These are phyloP conservation scores for Thaleichthys pacificus DNA, from an alignment of 2,797 vertebrate genomes.

Conservation along the genomic window DNA sequence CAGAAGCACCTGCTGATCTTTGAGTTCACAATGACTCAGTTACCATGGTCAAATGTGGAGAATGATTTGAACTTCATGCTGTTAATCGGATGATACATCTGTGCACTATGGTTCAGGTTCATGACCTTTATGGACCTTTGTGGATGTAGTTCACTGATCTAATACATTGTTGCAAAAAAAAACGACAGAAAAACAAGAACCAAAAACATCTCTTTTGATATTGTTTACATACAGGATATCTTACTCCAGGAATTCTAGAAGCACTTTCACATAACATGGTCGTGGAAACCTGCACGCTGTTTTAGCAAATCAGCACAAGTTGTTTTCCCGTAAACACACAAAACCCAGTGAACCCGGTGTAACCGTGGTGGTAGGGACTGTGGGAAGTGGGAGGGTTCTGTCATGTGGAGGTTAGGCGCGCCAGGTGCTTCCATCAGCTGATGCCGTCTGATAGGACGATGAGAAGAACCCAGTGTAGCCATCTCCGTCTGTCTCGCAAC, in stretches of 20 bases:
- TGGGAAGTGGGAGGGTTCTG: conserved; percentile 35
- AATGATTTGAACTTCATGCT: too few relatives aligned
- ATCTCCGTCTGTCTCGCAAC: conserved; percentile 44
- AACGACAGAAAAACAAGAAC: not conserved
- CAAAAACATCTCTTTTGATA: not conserved
- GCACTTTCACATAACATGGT: conserved; percentile 41
- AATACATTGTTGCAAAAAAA: not conserved
- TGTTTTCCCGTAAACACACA: conserved; percentile 54
- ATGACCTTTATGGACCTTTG: too few relatives aligned
- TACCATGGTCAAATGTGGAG: not conserved
- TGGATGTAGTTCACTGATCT: too few relatives aligned
- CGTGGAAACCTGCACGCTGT: conserved; percentile 37
- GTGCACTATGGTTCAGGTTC: too few relatives aligned
- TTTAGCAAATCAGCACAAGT: conserved; percentile 56
- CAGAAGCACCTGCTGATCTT: not conserved
- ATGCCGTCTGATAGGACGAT: conserved; percentile 63
- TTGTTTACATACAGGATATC: not conserved
- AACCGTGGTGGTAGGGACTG: conserved; percentile 33
- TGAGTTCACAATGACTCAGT: not conserved
- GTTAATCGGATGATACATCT: too few relatives aligned
- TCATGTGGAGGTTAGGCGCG: not conserved
- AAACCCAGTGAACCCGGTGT: conserved; percentile 27
- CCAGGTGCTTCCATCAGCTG: conserved; percentile 51
- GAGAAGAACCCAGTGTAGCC: conserved; percentile 48
- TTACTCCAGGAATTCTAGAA: conserved; percentile 31